Evolutionary conservation across 2,113 vertebrate genomes (phyloP).

Genomic region (Sapajus apella): DNA sequence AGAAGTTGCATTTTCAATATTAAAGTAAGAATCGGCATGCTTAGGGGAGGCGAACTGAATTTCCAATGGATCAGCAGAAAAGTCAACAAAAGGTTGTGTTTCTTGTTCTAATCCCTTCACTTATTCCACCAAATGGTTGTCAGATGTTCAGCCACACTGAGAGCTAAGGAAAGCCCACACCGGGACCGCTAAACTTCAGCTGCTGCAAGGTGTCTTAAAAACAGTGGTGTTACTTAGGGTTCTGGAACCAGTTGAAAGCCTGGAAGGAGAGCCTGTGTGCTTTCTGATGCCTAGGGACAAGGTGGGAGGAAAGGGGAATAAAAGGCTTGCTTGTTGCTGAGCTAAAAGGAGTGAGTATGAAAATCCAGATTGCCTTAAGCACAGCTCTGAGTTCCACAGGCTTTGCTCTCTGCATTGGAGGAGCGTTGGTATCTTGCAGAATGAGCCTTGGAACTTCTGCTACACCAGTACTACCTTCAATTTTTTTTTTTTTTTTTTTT

Average conservation of each 20-base stretch:
- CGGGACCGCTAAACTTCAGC: constrained; percentile 32
- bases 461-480: not conserved
- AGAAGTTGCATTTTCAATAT: constrained; percentile 24
- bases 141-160: constrained; percentile 72
- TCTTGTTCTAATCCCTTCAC: constrained; percentile 71
- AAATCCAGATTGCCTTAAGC: not conserved
- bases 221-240: not conserved
- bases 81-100: constrained; percentile 73
- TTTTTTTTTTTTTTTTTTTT: too few relatives aligned
- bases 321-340: not conserved
- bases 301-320: not conserved
- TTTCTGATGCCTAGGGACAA: constrained; percentile 3
- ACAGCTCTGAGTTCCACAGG: not conserved
- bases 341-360: not conserved
- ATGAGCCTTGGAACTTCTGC: not conserved
- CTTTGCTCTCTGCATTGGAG: not conserved
- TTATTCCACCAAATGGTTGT: constrained; percentile 77
- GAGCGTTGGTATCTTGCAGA: not conserved
- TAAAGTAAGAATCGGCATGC: constrained; percentile 21
- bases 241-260: constrained; percentile 43
- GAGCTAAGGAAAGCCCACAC: constrained; percentile 63
- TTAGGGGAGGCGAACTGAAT: constrained; percentile 64
- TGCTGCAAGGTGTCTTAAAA: constrained; percentile 54
- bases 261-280: not conserved
- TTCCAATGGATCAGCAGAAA: constrained; percentile 72